Evolutionary conservation across 2,797 vertebrate genomes (phyloP), one percentile per base, ranked within the genome.

Genomic region (Danio kyathit): DNA sequence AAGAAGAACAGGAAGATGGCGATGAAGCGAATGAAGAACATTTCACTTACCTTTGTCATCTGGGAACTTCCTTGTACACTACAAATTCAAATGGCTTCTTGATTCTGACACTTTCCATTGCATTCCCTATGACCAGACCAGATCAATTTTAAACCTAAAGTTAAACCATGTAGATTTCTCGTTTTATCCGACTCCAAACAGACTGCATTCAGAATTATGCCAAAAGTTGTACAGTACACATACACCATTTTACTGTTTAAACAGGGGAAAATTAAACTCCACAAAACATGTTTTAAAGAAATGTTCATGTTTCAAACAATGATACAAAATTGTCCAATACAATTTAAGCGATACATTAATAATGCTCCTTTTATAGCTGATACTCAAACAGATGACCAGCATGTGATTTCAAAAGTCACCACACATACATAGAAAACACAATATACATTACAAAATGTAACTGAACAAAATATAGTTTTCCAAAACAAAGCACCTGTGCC

Each of bases 301-400:
- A 80, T 29, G 69, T 66, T 73, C 43, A 13, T 63, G 80, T 66
- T 81, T 83, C 48, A 63, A 51, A 77, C 76, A 86, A 17, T 57
- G n/a, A 44, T 75, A 79, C 75, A 81, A 76, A 86, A 72, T 56
- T 38, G 76, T 67, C 51, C 19, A 75, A 80, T 67, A 79, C 16
- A 60, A 75, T 40, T 49, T 61, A 80, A 65, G 60, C 65, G 65
- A 73, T 81, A 64, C 74, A 41, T 40, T 67, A 79, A 70, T 70
- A 60, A 86, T 74, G 48, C 40, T 54, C 75, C 52, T 69, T 80
- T 75, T 14, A 67, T 40, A 72, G 79, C 74, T 54, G 74, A 79
- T 73, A 81, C 64, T 89, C 73, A 73, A 89, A 89, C 86, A 84
- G 76, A 94, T 92, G 91, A 91, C 92, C 92, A 94, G 91, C 91